Conservation (phyloP, 2,797 vertebrate genomes). For the Champsocephalus esox region DNA sequence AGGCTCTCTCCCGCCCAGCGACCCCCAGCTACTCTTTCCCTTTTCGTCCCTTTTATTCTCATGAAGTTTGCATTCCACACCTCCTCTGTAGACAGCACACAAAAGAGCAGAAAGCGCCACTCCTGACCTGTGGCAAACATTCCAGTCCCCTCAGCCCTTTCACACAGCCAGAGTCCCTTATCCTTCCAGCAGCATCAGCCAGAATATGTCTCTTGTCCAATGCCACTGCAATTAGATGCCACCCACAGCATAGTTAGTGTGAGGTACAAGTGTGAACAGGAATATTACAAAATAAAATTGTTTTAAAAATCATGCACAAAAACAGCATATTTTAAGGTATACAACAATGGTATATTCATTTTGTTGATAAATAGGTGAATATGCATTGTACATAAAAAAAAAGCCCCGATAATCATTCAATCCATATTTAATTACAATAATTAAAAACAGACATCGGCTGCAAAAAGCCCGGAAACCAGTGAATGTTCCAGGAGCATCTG, state of each 20-base stretch:
- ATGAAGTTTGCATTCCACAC: conserved; percentile 87
- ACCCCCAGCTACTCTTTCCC: conserved; percentile 59
- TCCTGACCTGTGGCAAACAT: conserved; percentile 85
- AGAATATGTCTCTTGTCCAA: conserved; percentile 28
- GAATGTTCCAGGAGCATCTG: conserved; percentile 48
- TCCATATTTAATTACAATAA: conserved; percentile 44
- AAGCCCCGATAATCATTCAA: conserved; percentile 27
- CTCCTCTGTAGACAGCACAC: conserved; percentile 84
- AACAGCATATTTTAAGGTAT: background rate
- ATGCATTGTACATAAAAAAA: background rate
- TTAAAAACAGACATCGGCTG: conserved; percentile 31
- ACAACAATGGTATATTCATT: background rate
- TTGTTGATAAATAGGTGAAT: background rate
- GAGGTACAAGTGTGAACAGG: background rate
- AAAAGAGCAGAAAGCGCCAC: conserved; percentile 81
- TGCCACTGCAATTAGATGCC: conserved; percentile 2
- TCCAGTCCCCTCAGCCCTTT: conserved; percentile 72
- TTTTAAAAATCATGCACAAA: background rate
- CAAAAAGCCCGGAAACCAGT: conserved; percentile 38
- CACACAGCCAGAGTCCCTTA: conserved; percentile 50
- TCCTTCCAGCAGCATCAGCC: conserved; percentile 47
- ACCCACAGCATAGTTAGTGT: background rate
- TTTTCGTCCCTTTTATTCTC: conserved; percentile 73
- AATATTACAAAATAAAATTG: background rate
- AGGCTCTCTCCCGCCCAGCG: conserved; percentile 31